These are phyloP conservation scores for Coenonympha arcania DNA, from an alignment of 2,888 invertebrate species.

Conservation along the genomic window DNA sequence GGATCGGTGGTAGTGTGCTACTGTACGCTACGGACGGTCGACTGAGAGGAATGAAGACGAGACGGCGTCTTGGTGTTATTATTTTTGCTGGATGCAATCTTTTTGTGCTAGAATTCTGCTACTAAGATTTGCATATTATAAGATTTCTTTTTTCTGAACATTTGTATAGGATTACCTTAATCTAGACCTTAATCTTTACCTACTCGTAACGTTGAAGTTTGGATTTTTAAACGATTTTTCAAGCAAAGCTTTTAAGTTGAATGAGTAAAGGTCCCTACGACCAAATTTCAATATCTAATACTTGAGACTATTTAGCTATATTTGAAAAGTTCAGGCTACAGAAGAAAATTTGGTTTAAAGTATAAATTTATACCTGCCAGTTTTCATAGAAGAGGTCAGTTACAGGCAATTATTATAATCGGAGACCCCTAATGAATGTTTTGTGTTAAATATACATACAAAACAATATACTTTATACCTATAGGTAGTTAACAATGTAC, in stretches of 20 bases:
- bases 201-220: too few relatives aligned
- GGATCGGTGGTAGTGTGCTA: conserved; percentile 26
- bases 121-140: conserved; percentile 14
- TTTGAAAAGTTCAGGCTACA: too few relatives aligned
- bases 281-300: too few relatives aligned
- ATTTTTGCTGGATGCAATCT: conserved; percentile 34
- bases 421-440: conserved; percentile 50
- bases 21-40: conserved; percentile 50
- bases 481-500: conserved; percentile 38
- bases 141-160: not conserved
- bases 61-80: conserved; percentile 43
- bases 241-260: too few relatives aligned
- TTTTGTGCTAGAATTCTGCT: conserved; percentile 26
- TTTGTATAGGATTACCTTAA: too few relatives aligned
- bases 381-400: conserved; percentile 29
- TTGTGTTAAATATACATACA: conserved; percentile 28
- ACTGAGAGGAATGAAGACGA: conserved; percentile 53
- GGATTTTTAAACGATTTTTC: too few relatives aligned
- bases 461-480: conserved; percentile 10
- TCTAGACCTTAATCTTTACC: too few relatives aligned
- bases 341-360: too few relatives aligned
- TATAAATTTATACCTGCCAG: conserved; percentile 19
- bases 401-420: conserved; percentile 34
- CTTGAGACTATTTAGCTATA: too few relatives aligned
- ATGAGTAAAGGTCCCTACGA: too few relatives aligned